Evolutionary conservation across 2,888 invertebrate genomes (phyloP).

Genomic region (Tipula vernalis): DNA sequence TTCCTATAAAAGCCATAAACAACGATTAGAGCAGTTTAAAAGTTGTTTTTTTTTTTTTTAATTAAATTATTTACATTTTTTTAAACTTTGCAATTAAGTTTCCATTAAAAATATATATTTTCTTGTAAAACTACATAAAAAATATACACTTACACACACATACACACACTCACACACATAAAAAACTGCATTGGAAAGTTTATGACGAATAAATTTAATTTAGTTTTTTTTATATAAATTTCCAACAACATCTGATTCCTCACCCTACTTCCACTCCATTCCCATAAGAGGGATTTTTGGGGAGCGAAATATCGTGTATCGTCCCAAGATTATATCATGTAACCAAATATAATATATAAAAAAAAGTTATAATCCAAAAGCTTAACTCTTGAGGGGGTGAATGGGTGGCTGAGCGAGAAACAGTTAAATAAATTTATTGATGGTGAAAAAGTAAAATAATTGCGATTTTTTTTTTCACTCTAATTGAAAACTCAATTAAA

Average conservation of each 20-base stretch:
- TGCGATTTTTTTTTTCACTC: neutral
- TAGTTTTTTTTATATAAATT: neutral
- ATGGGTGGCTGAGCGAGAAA: neutral
- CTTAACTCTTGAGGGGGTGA: neutral
- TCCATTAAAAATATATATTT: neutral
- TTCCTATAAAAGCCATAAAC: neutral
- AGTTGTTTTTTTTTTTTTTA: neutral
- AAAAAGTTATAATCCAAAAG: neutral
- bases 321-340: neutral
- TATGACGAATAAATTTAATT: neutral
- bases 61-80: neutral
- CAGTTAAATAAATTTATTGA: neutral
- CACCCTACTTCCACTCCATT: neutral
- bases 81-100: neutral
- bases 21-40: neutral
- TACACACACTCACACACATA: neutral
- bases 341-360: neutral
- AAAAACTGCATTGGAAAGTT: neutral
- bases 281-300: neutral
- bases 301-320: neutral
- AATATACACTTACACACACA: neutral
- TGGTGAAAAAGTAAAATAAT: neutral
- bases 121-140: neutral
- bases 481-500: slow-evolving; percentile 4
- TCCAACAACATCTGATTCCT: neutral